Evolutionary conservation across 2,888 invertebrate species (phyloP), one percentile per base, ranked within the genome.

Genomic region (Melanchra persicariae): DNA sequence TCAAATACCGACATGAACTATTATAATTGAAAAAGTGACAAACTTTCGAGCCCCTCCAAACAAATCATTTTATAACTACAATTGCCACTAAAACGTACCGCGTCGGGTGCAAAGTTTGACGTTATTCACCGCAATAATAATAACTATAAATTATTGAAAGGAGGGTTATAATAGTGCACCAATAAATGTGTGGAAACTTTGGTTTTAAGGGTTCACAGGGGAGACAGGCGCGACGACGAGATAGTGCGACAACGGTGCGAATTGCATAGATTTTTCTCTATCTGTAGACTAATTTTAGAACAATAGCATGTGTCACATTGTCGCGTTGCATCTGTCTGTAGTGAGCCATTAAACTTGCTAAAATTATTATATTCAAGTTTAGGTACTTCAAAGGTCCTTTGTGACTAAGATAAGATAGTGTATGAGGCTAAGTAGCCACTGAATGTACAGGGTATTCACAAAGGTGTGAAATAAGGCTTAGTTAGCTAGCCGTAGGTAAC

Each of bases 31-130:
- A 71, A 88, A 88, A 86, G 86, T 80, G 64, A 89, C 84, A 85
- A 84, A 82, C 82, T 82, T 88, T 88, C 82, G 87, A 87, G 71
- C 74, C 82, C 91, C 91, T 88, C 75, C 62, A 85, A 85, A 92
- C 92, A 92, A 93, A 94, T 94, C 91, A 93, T 91, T 93, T 93
- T 91, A 91, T 89, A 88, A 90, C 92, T 87, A 89, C 89, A 88
- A 87, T 91, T 91, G 92, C 87, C 89, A 91, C 88, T 92, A 91
- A 92, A 92, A 91, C 91, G 89, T 88, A 90, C 90, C 90, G 89
- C 90, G 82, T 26, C 61, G 71, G 77, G 73, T 65, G 82, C 81
- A 82, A 87, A 90, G 87, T 90, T 89, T 87, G 78, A 81, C 90
- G 92, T 93, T 92, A 92, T 91, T 85, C 82, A 86, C 64, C 82